Base-by-base conservation (phyloP, 2,797 vertebrate species). In the Amniataba percoides region DNA sequence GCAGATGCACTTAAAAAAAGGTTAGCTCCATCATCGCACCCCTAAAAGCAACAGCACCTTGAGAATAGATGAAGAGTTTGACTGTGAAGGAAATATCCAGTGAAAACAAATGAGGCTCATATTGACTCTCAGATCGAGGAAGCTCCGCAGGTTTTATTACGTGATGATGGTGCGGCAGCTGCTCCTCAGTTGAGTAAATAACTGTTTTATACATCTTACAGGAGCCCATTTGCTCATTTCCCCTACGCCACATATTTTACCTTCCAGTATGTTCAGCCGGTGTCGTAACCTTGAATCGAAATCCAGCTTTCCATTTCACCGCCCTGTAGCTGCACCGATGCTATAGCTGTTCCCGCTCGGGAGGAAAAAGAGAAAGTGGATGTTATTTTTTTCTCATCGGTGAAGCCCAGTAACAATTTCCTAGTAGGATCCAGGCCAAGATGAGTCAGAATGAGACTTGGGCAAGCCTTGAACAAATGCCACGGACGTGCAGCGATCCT, bases 381-480 rank as follows among this genome's bases (percentile, higher is more conserved):
- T 85, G 64, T 74, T 31, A n/a, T 31, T 31, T 31, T 31, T 80
- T 80, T 39, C 46, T 65, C 60, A 64, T 61, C 0, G 45, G 75
- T 69, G 39, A 8, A 65, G 66, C 80, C 57, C 78, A 56, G 63
- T 59, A 85, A 81, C 74, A 84, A 81, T 87, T 84, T 87, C 74
- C 84, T 76, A 16, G 74, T 82, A 59, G 84, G 88, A 86, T 39
- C 77, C 69, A 55, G 63, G 81, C 84, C 84, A 87, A 76, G 74
- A 85, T 89, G 87, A 89, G 86, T 88, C 88, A 87, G 71, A 75
- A 16, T 64, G 80, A 87, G 72, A 70, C 77, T 77, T 65, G 76
- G 77, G 63, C 48, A 70, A 76, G 63, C 76, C 71, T 89, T 82
- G 82, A 88, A 88, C 57, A 63, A 77, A 86, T 65, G 70, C 83